Base-by-base conservation (phyloP, 2,797 vertebrate species). In the Brachyalestes nurse region DNA sequence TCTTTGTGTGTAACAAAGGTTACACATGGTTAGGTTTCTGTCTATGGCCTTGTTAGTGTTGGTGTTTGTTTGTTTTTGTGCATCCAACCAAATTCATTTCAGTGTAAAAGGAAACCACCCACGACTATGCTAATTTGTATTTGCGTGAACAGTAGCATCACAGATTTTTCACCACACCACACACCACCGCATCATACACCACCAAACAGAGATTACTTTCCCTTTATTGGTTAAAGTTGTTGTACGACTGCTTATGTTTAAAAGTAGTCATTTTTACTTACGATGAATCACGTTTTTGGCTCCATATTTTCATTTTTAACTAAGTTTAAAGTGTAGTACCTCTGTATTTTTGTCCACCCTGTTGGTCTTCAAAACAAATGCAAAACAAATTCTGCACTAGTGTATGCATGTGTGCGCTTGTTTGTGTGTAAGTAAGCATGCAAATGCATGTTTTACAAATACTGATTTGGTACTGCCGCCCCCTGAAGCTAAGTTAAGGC, bases 401-500 rank as follows among this genome's bases (percentile, higher is more conserved):
- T 40, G 34, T 6, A 6, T 23, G 47, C 17, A 17, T 70, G 45
- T 51, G 12, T 70, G 23, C 28, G 38, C 14, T 19, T 58, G 55
- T 58, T 19, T 51, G 21, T 74, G n/a, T 65, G 73, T 49, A n/a
- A 34, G 60, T 62, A 38, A 38, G 16, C 42, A 69, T 47, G 28
- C 17, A 42, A 19, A n/a, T 66, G 17, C 4, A 7, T 45, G 57
- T 72, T 80, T 51, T 61, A 80, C 72, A 76, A 83, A 66, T 65
- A 61, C 66, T 51, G 49, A 77, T 77, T 77, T 73, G 75, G 69
- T 67, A 57, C 49, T 38, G 42, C 75, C 58, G 21, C 38, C 60
- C 74, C 78, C 74, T 79, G 69, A 51, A 64, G 69, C 77, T 64
- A 49, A 47, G 69, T 78, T 72, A 82, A 70, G 80, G 64, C 77